These are phyloP conservation scores for Mercenaria mercenaria DNA, from an alignment of 1,140 invertebrate genomes.

Conservation along the genomic window DNA sequence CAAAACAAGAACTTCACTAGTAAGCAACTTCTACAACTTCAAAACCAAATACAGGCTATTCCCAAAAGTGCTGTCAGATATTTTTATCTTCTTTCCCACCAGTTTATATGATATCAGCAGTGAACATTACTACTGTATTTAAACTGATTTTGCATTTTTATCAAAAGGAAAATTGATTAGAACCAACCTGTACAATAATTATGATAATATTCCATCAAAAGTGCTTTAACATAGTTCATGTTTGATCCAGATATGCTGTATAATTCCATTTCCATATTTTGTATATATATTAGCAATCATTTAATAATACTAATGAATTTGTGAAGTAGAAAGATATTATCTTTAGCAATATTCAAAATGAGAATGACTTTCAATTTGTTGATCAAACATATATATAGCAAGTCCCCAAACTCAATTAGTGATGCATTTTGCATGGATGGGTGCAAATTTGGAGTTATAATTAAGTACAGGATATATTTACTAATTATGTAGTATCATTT, in stretches of 20 bases:
- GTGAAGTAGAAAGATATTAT: background rate
- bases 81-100: background rate
- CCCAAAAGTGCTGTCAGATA: conserved; percentile 2
- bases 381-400: background rate
- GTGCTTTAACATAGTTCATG: conserved; percentile 36
- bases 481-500: background rate
- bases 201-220: conserved; percentile 46
- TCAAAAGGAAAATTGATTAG: background rate
- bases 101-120: background rate
- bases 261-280: conserved; percentile 40
- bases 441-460: conserved; percentile 11
- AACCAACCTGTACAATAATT: conserved; percentile 52
- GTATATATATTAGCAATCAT: background rate
- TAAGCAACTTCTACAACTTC: background rate
- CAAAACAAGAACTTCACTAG: conserved; percentile 36
- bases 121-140: background rate
- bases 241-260: conserved; percentile 56
- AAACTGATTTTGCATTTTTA: background rate
- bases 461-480: conserved; percentile 30
- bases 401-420: background rate
- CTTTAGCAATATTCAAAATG: conserved; percentile 1
- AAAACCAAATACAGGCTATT: conserved; percentile 28
- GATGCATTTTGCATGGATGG: background rate
- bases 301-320: background rate
- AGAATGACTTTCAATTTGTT: background rate